Base-by-base conservation (phyloP, 1,140 invertebrate genomes). In the Lepidurus couesii region DNA sequence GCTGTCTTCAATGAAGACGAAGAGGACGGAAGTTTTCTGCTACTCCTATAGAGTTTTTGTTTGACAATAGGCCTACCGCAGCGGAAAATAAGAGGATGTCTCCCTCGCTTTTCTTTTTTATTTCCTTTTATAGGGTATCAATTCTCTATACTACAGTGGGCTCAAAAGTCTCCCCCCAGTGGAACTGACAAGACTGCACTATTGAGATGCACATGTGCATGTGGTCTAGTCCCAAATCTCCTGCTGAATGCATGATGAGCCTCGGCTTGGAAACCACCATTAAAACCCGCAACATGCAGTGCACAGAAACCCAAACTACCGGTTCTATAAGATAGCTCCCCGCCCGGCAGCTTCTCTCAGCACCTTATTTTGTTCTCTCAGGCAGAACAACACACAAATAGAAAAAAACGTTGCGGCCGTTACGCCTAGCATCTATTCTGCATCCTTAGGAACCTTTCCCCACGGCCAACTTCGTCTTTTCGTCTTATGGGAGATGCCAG, bases 171-270 rank as follows among this genome's bases (percentile, higher is more conserved):
- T 34, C 4, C 34, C 53, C n/a, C 53, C 16, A 13, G 53, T 65
- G 53, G 21, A 65, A 65, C 53, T 9, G 53, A 65, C 53, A 21
- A 21, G 21, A 21, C 16, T 21, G 8, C 21, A 13, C 21, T 65
- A 65, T 65, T 65, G 53, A n/a, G 53, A 65, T 65, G 53, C 53
- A 65, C 53, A 21, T 65, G 53, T 65, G 16, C 53, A 65, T 65
- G 53, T 21, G 53, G 53, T 65, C 21, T 16, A 10, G 34, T 65
- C 21, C 6, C 13, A 47, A 65, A 21, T 11, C 53, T 9, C 53
- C 21, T 13, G n/a, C 21, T 65, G 9, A 65, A 65, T 65, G 13
- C 53, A 65, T n/a, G 13, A 9, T 21, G 9, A 9, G 13, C 53
- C 13, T 65, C 53, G 53, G 16, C 16, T 65, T 65, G 9, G 53